Percentiles rank a stretch among this genome's conserved stretches.
Conservation (phyloP, 2,797 vertebrate genomes). For the Oreochromis mossambicus region DNA sequence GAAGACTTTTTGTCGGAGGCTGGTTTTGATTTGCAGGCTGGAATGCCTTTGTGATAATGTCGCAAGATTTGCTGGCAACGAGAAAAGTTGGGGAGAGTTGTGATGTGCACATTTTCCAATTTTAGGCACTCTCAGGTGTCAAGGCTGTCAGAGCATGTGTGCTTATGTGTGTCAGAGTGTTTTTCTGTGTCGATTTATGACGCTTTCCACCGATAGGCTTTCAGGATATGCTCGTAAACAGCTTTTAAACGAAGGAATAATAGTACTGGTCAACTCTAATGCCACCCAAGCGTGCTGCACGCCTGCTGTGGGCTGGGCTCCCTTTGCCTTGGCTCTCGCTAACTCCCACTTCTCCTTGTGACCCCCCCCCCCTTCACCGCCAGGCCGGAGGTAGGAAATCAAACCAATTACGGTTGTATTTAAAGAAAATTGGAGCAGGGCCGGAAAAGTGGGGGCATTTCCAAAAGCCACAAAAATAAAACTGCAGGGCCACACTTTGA, state of each 20-base stretch:
- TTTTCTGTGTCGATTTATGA: slow-evolving; percentile 35
- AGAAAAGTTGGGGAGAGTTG: background rate
- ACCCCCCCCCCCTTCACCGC: background rate
- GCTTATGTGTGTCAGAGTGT: background rate
- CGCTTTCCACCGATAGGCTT: slow-evolving; percentile 52
- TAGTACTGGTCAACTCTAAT: slow-evolving; percentile 36
- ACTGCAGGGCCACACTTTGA: slow-evolving; percentile 49
- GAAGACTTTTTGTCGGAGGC: slow-evolving; percentile 53
- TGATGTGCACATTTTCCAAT: slow-evolving; percentile 3
- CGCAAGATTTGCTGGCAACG: slow-evolving; percentile 37
- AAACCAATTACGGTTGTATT: slow-evolving; percentile 79
- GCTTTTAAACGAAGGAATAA: slow-evolving; percentile 54
- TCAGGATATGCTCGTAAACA: slow-evolving; percentile 64
- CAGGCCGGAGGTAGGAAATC: slow-evolving; percentile 78
- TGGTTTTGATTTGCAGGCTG: slow-evolving; percentile 70
- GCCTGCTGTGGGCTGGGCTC: slow-evolving; percentile 52
- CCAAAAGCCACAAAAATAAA: slow-evolving; percentile 71
- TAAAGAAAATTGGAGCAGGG: slow-evolving; percentile 78
- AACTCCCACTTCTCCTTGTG: slow-evolving; percentile 15
- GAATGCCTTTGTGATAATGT: slow-evolving; percentile 65
- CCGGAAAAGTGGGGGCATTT: slow-evolving; percentile 74
- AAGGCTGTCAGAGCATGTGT: slow-evolving; percentile 1
- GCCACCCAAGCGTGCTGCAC: slow-evolving; percentile 62
- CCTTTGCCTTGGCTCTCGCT: slow-evolving; percentile 36
- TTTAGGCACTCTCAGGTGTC: slow-evolving; percentile 29